A percentile compares a stretch with the other conserved stretches of the same genome.
Conservation (phyloP, 2,797 vertebrate species). For the Emydoidea blandingii region DNA sequence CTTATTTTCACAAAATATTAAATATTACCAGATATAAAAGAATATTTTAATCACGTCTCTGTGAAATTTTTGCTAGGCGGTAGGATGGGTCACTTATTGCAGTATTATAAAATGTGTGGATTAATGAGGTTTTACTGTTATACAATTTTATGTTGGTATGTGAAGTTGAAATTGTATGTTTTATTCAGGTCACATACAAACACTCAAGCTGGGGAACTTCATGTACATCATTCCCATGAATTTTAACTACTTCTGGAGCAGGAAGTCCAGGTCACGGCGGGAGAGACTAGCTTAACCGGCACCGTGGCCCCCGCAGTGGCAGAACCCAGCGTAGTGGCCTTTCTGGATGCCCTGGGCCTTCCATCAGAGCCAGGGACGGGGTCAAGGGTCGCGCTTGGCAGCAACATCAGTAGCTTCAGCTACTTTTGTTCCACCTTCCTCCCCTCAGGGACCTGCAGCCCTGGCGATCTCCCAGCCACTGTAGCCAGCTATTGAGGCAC, state of each 20-base stretch:
- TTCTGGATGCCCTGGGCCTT: too few relatives aligned
- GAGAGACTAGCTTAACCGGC: too few relatives aligned
- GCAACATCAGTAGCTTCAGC: too few relatives aligned
- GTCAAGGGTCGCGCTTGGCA: too few relatives aligned
- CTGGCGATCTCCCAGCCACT: too few relatives aligned
- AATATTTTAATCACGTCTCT: background rate
- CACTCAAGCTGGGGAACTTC: background rate
- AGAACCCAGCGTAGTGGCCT: too few relatives aligned
- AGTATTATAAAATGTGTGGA: background rate
- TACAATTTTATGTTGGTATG: background rate
- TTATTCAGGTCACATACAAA: background rate
- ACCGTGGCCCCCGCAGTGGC: too few relatives aligned
- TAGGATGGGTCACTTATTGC: background rate
- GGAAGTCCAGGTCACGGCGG: too few relatives aligned
- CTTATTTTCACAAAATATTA: background rate
- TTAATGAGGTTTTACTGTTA: rapidly evolving
- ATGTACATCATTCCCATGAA: background rate
- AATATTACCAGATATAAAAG: background rate
- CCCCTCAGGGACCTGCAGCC: too few relatives aligned
- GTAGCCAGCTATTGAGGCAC: too few relatives aligned
- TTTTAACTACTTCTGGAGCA: background rate
- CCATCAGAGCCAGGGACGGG: too few relatives aligned
- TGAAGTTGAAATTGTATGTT: background rate
- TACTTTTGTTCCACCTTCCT: too few relatives aligned
- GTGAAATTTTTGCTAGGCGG: background rate